Evolutionary conservation across 2,888 invertebrate genomes (phyloP), one percentile per base, ranked within the genome.

Genomic region (Nasonia oneida): DNA sequence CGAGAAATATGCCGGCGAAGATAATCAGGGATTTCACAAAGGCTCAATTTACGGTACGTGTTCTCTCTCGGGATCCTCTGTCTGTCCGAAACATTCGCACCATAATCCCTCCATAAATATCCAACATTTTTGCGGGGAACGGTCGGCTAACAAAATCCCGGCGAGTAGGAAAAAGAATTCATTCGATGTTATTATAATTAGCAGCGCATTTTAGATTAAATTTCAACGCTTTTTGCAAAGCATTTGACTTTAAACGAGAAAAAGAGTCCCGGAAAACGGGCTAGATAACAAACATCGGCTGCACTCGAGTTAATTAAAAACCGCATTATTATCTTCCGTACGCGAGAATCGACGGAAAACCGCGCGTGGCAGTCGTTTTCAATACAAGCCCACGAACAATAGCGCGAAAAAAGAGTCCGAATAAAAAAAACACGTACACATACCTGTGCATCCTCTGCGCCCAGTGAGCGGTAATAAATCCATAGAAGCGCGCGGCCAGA

Each of bases 1-100:
- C 29, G 83, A 80, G 67, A 86, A 86, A 86, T 86, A 86, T 83
- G 83, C 80, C 71, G 42, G 61, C 39, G 23, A 37, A 85, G 78
- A 82, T 85, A 85, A 85, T 82, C 85, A 85, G 82, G 81, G 85
- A 74, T 82, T 82, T 81, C 57, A 18, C n/a, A 73, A 78, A 67
- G 67, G 73, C 64, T 53, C 18, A 78, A 82, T 85, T 78, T 82
- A 82, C 42, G 73, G 57, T 78, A 74, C 53, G 57, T 50, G 6
- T 47, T 37, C 50, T 29, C 47, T 61, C 57, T n/a, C n/a, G n/a
- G 57, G 57, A 23, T 37, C 37, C 33, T 81, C 73, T 47, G 5
- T 64, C 39, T 47, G 5, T 64, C 29, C 37, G 33, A 8, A 8
- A 78, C 47, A 83, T 78, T 37, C 18, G 39, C 33, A 29, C 29